phyloP scores from a whole-genome alignment of 2,113 vertebrate genomes.

The Notothenia rossii region DNA sequence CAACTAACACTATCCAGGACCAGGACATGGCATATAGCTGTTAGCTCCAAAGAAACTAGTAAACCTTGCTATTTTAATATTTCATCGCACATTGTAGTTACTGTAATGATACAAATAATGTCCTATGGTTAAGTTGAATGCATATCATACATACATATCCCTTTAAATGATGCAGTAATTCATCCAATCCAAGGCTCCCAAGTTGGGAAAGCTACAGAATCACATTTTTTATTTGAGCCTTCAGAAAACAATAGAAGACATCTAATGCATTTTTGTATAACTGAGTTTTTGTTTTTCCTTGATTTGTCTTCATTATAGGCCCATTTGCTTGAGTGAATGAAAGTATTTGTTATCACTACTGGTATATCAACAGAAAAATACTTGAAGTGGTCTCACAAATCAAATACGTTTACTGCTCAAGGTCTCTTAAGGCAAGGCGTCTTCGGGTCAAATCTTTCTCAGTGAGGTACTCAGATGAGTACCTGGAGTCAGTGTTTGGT shows the following conservation, averaged over 20 bases:
- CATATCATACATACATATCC: background rate
- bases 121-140: background rate
- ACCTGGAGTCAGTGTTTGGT: too few species aligned
- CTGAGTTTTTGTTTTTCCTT: background rate
- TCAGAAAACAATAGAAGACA: background rate
- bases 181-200: conserved; percentile 15
- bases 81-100: background rate
- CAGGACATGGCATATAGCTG: background rate
- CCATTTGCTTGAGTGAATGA: background rate
- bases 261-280: background rate
- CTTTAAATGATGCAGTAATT: conserved; percentile 24
- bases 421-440: conserved; percentile 31
- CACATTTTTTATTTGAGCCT: background rate
- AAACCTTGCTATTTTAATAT: too few species aligned
- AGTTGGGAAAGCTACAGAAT: background rate
- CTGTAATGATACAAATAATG: background rate
- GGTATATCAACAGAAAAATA: conserved; percentile 47
- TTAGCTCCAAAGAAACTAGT: background rate
- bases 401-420: conserved; percentile 60
- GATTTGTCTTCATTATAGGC: background rate
- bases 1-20: too few species aligned
- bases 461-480: too few species aligned
- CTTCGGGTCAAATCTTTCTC: too few species aligned
- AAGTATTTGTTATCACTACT: background rate
- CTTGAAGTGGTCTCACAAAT: conserved; percentile 60